A percentile compares a stretch with the other conserved stretches of the same genome.
phyloP scores from a whole-genome alignment of 2,797 vertebrate species.

The Garrulus glandarius region DNA sequence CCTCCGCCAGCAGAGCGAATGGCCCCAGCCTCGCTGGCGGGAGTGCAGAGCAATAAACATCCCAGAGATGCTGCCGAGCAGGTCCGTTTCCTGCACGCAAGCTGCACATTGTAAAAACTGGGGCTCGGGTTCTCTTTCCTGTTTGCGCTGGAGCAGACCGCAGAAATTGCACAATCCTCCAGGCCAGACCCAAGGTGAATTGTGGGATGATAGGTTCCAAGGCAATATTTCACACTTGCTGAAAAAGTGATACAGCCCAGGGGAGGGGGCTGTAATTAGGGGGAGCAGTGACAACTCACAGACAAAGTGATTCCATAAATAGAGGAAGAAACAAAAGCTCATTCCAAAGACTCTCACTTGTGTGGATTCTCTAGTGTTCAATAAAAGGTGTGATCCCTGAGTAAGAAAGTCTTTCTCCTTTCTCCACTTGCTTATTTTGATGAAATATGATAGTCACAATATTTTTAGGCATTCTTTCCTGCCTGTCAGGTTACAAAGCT shows the following conservation, averaged over 20 bases:
- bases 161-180: slow-evolving; percentile 42
- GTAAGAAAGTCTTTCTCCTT: slow-evolving; percentile 41
- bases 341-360: neutral
- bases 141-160: slow-evolving; percentile 57
- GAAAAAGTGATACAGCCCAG: slow-evolving; percentile 41
- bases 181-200: slow-evolving; percentile 33
- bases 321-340: slow-evolving; percentile 24
- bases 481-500: slow-evolving; percentile 44
- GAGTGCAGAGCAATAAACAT: neutral
- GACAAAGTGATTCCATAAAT: slow-evolving; percentile 34
- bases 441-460: slow-evolving; percentile 57
- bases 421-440: slow-evolving; percentile 65
- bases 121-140: slow-evolving; percentile 37
- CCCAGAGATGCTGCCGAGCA: slow-evolving; percentile 6
- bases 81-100: slow-evolving; percentile 38
- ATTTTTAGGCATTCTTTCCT: slow-evolving; percentile 46
- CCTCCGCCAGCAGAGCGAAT: neutral
- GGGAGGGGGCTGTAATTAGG: slow-evolving; percentile 21
- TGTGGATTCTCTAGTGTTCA: slow-evolving; percentile 36
- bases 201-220: neutral
- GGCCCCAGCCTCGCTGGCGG: neutral
- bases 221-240: slow-evolving; percentile 52
- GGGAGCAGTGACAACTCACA: slow-evolving; percentile 5
- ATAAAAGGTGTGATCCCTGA: slow-evolving; percentile 55
- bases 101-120: slow-evolving; percentile 55